phyloP scores from a whole-genome alignment of 2,113 vertebrate species.

The Apodemus sylvaticus region DNA sequence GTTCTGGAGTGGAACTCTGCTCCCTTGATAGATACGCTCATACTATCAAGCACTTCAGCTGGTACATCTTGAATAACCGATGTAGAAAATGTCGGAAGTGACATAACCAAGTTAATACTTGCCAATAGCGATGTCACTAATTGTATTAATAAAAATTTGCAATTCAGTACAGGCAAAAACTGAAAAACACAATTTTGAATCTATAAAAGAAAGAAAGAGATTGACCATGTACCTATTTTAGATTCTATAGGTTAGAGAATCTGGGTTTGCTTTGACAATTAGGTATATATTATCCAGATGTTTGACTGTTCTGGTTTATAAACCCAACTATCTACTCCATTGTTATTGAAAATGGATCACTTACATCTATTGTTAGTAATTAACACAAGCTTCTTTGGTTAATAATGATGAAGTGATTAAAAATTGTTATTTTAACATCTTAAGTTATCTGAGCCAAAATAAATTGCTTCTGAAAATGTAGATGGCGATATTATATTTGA shows the following conservation, averaged over 20 bases:
- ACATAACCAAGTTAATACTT: not conserved
- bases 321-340: not conserved
- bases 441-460: not conserved
- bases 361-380: not conserved
- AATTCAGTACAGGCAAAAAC: not conserved
- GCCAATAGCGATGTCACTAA: not conserved
- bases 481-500: not conserved
- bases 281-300: not conserved
- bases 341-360: not conserved
- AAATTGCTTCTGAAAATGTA: slow-evolving; percentile 9
- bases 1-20: not conserved
- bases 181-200: not conserved
- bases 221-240: not conserved
- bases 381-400: not conserved
- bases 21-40: not conserved
- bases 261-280: not conserved
- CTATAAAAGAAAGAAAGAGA: not conserved
- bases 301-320: not conserved
- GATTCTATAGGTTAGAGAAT: not conserved
- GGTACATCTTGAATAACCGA: not conserved
- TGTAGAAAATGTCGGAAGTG: not conserved
- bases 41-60: not conserved
- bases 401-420: not conserved
- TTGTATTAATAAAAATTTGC: not conserved
- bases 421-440: not conserved